Evolutionary conservation across 2,888 invertebrate genomes (phyloP), one percentile per base, ranked within the genome.

Genomic region (Bellardia bayeri): DNA sequence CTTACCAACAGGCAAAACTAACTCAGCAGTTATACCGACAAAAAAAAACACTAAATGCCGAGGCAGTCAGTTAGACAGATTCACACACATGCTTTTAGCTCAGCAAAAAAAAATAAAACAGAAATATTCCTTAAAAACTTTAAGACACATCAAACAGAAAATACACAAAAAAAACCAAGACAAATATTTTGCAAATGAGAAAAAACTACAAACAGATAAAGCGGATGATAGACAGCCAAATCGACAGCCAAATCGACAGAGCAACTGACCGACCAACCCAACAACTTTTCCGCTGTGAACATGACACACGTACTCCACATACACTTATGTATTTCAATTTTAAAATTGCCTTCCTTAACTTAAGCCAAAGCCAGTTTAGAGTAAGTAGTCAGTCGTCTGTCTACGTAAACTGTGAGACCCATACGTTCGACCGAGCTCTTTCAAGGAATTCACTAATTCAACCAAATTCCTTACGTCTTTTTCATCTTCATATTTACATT

Each of bases 361-460:
- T 5, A 16, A 51, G 56, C 45, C 42, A 56, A 49, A 78, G 49
- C 66, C 64, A 84, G 84, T 79, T 84, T 69, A 42, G 45, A 45
- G 51, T 54, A 23, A 37, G 66, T 68, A 9, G 4, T n/a, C 56
- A 56, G 56, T n/a, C 16, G 6, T 49, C 23, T 49, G 42, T 14
- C 45, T 51, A 23, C 23, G 23, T 23, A n/a, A 68, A 49, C 11
- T 51, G 49, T 80, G 54, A 40, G 7, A 74, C 45, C 14, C 69
- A 40, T 69, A 37, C 37, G 61, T 42, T 14, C 42, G 33, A 87
- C 11, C 76, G 76, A 87, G 75, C 82, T 87, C 79, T 84, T 87
- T 79, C 71, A 85, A 85, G 85, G 87, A 87, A 87, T 87, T 87
- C 54, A 85, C 87, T 85, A 85, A 87, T 85, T 87, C 82, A 87